Percentiles rank a stretch among this genome's conserved stretches.
Evolutionary conservation across 2,113 vertebrate genomes (phyloP).

Genomic region (Oostethus manadensis): DNA sequence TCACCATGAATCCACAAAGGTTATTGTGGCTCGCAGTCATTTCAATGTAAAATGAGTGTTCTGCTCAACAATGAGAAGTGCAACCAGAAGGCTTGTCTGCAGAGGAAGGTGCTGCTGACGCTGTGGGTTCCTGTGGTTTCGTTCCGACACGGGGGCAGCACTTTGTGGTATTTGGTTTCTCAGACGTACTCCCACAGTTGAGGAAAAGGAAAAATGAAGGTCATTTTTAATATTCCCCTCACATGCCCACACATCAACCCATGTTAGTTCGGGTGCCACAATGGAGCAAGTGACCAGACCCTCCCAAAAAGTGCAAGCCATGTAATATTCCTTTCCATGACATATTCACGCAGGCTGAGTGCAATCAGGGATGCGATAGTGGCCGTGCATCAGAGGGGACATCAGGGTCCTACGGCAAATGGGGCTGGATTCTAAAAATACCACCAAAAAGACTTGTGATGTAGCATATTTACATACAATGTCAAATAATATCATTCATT

Average conservation of each 20-base stretch:
- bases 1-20: background rate
- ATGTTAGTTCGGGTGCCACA: background rate
- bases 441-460: too few relatives aligned
- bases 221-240: background rate
- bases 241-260: fast-evolving
- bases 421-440: too few relatives aligned
- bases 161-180: constrained; percentile 1
- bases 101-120: constrained; percentile 38
- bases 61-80: constrained; percentile 39
- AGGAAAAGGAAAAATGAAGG: background rate
- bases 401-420: background rate
- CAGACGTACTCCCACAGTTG: background rate
- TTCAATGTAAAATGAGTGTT: background rate
- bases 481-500: too few relatives aligned
- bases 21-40: too few relatives aligned
- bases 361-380: constrained; percentile 7
- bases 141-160: background rate
- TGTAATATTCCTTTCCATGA: constrained; percentile 39
- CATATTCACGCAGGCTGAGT: constrained; percentile 34
- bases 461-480: too few relatives aligned
- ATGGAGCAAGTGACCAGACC: background rate
- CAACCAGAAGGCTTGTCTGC: background rate
- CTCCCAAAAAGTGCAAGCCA: constrained; percentile 2
- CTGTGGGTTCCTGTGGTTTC: constrained; percentile 27
- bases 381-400: background rate